phyloP scores from a whole-genome alignment of 2,888 invertebrate species.

The Aquatica leii region DNA sequence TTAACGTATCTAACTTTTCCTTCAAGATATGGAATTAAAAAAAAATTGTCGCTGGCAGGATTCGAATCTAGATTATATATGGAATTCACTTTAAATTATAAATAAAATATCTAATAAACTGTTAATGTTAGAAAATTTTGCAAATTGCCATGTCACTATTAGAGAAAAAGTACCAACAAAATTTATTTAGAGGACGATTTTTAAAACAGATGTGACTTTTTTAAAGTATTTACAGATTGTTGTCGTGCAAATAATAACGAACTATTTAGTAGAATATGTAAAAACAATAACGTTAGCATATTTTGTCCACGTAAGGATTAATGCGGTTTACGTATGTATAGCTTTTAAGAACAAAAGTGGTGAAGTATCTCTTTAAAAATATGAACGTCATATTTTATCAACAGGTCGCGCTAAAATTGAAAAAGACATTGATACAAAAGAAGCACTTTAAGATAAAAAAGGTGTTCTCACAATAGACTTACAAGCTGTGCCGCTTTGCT shows the following conservation, averaged over 20 bases:
- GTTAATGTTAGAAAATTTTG: too few relatives aligned
- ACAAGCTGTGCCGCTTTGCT: background rate
- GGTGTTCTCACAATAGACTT: too few relatives aligned
- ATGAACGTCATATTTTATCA: conserved; percentile 6
- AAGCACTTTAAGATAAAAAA: background rate
- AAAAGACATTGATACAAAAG: conserved; percentile 1
- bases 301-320: background rate
- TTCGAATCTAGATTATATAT: too few relatives aligned
- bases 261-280: too few relatives aligned
- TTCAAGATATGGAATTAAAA: too few relatives aligned
- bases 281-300: background rate
- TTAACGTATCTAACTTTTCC: too few relatives aligned
- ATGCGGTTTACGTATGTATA: background rate
- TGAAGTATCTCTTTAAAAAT: conserved; percentile 2
- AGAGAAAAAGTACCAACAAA: background rate
- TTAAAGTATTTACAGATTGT: too few relatives aligned
- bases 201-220: too few relatives aligned
- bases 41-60: too few relatives aligned
- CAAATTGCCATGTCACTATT: background rate
- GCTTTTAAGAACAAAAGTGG: conserved; percentile 4
- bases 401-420: background rate
- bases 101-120: too few relatives aligned
- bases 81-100: too few relatives aligned
- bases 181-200: background rate
- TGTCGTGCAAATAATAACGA: too few relatives aligned